Base-by-base conservation (phyloP, 2,113 vertebrate species). In the Amphilophus citrinellus region DNA sequence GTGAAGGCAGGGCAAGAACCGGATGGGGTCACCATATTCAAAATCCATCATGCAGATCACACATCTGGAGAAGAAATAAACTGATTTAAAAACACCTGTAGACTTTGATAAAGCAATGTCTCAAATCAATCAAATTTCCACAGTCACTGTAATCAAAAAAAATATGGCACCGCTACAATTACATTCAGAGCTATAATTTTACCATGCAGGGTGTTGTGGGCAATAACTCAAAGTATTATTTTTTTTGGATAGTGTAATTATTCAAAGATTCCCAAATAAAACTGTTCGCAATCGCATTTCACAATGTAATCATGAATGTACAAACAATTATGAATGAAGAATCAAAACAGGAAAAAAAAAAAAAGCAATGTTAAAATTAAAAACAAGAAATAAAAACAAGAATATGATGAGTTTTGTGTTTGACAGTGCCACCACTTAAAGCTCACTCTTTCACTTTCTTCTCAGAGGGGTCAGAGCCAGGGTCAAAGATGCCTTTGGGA, bases 11-110 rank as follows among this genome's bases (percentile, higher is more conserved):
- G 98, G 98, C 95, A 99, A 95, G 94, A 98, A 99, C 96, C 98
- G 97, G 89, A 99, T 97, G 61, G 98, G 98, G 92, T 99, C 98
- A 22, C 97, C 97, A 14, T 98, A 98, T 92, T 98, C 97, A 96
- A 99, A 99, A 96, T 99, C 98, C 97, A 99, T 97, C 98, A 99
- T 99, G 96, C 98, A 99, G 96, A 99, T 99, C 92, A 99, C 98
- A 93, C 98, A 99, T 94, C 98, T 99, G 86, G 6, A n/a, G 30
- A 39, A 56, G 50, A 62, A 57, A 91, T 3, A 75, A 63, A 66
- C 10, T 2, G 8, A 73, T 68, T 61, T 30, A 62, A 18, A 6
- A 10, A 76, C n/a, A 60, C 66, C 66, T 18, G 0, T 0, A 71
- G 24, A 50, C 24, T 50, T 71, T 71, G 2, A 50, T 50, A 47